Evolutionary conservation across 2,113 vertebrate genomes (phyloP), one percentile per base, ranked within the genome.

Genomic region (Meleagris gallopavo): DNA sequence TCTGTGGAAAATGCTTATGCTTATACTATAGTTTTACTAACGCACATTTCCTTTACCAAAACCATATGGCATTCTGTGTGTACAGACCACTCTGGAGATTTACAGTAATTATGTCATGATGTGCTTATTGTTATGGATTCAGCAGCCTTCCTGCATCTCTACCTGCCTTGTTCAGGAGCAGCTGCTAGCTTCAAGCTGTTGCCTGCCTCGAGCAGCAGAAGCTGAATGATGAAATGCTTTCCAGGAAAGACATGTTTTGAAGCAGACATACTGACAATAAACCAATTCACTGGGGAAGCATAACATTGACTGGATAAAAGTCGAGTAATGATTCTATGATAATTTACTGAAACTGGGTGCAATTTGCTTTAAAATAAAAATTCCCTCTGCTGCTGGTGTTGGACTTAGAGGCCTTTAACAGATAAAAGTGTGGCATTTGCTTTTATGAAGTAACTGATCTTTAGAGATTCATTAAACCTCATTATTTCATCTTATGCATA

Each of bases 101-200:
- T 94, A 83, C 92, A 91, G 83, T 96, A 97, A 98, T 97, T 97
- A 96, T 97, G 90, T 95, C 92, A 95, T 90, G 94, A 96, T 96
- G 95, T 89, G 89, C 87, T 95, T 91, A 96, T 97, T 98, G 97
- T 95, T 95, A 96, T 82, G 79, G 90, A 95, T 95, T 96, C 88
- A 0, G 83, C 86, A 95, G 94, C 82, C 87, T 97, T 96, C 89
- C 93, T 97, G 89, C 74, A 61, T 91, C 72, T 96, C 90, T 97
- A 97, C 96, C 96, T 97, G 95, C 94, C 97, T 97, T 97, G 96
- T 93, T 96, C 18, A 45, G 94, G 95, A 97, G 96, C 97, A 98
- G 97, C 97, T 98, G 97, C 90, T 96, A 88, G 60, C 62, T 97
- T 95, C 97, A 97, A 98, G 97, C 96, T 97, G 94, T 78, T 97